These are phyloP conservation scores for Montifringilla adamsi DNA, from an alignment of 2,113 vertebrate genomes.

Conservation along the genomic window DNA sequence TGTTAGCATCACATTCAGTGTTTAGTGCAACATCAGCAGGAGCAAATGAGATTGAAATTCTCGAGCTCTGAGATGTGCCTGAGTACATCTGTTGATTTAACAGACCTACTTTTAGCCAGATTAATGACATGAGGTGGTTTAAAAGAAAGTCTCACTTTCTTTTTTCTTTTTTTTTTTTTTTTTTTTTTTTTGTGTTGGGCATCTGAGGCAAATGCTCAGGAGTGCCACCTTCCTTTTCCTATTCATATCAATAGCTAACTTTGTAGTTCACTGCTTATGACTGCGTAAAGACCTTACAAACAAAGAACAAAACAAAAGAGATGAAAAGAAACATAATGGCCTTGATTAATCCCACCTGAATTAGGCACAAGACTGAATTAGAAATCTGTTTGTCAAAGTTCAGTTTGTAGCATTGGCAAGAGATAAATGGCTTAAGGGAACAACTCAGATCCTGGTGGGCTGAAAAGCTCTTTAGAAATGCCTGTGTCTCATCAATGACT, in stretches of 20 bases:
- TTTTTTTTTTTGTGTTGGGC: not conserved
- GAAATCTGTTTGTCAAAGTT: not conserved
- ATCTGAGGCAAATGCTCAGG: not conserved
- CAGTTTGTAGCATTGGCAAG: not conserved
- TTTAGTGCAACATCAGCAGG: not conserved
- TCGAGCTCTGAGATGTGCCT: not conserved
- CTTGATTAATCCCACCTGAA: not conserved
- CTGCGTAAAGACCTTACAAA: not conserved
- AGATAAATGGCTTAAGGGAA: not conserved
- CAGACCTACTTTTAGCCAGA: not conserved
- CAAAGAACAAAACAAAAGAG: not conserved
- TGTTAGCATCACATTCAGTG: not conserved
- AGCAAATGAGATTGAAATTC: not conserved
- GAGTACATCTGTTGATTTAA: not conserved
- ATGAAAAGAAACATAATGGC: not conserved
- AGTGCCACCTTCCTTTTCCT: not conserved
- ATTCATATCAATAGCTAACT: not conserved
- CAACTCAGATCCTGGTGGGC: not conserved
- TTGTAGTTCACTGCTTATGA: not conserved
- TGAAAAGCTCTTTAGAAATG: not conserved
- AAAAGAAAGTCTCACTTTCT: not conserved
- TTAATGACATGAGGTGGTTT: not conserved
- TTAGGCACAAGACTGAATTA: not conserved
- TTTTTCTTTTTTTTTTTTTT: not conserved
- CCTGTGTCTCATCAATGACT: not conserved